Conservation (phyloP, 1,140 invertebrate genomes). For the Plectrocnemia conspersa region DNA sequence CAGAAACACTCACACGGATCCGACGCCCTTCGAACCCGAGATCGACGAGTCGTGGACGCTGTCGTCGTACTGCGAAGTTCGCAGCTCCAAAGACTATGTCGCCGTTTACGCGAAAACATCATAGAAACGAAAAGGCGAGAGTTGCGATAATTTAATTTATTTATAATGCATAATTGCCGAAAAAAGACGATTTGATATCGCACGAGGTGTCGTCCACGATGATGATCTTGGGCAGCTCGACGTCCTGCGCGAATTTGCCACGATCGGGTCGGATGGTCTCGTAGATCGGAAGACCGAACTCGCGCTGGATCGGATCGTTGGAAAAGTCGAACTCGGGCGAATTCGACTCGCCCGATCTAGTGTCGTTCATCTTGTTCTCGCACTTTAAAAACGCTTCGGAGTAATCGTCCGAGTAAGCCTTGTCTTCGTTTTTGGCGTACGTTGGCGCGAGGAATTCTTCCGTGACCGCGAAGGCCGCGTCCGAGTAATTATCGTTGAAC, state of each 20-base stretch:
- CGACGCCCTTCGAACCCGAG: constrained; percentile 57
- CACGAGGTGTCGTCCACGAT: constrained; percentile 48
- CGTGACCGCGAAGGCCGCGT: too few species aligned
- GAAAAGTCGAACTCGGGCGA: too few species aligned
- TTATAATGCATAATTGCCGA: neutral
- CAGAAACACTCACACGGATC: constrained; percentile 61
- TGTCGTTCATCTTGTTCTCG: neutral
- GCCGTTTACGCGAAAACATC: constrained; percentile 39
- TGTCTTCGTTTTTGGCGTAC: too few species aligned
- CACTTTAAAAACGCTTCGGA: neutral
- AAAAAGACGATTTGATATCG: constrained; percentile 43
- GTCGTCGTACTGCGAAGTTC: constrained; percentile 42
- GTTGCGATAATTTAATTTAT: neutral
- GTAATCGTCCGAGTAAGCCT: too few species aligned
- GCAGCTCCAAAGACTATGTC: constrained; percentile 44
- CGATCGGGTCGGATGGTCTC: neutral
- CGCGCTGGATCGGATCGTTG: neutral
- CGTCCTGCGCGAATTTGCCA: neutral
- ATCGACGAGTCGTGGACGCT: constrained; percentile 45
- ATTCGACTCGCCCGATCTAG: too few species aligned
- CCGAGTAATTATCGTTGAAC: too few species aligned
- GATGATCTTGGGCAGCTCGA: constrained; percentile 46
- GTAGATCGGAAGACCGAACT: neutral
- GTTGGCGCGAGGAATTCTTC: too few species aligned
- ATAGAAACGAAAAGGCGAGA: neutral